Conservation (phyloP, 2,888 invertebrate species). For the Metacarcinus magister region DNA sequence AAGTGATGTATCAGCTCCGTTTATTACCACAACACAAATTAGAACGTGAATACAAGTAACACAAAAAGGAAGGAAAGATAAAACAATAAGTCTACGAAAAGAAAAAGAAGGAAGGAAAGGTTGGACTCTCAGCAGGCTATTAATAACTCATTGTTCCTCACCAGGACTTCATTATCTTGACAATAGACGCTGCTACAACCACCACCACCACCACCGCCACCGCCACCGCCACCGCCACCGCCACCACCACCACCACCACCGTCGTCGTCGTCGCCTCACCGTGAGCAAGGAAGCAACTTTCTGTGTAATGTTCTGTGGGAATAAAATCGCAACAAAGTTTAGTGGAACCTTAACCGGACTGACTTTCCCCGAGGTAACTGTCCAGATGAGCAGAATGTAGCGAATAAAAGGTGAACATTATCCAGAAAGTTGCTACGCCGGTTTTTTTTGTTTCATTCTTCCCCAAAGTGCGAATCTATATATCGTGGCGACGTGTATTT, state of each 20-base stretch:
- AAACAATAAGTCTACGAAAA: no score
- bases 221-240: neutral
- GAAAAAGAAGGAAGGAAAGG: no score
- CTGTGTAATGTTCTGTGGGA: slow-evolving; percentile 18
- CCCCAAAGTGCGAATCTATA: slow-evolving; percentile 28
- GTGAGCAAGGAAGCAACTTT: slow-evolving; percentile 29
- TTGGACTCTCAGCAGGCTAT: no score
- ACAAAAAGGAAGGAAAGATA: no score
- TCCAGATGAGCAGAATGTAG: neutral
- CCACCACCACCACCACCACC: neutral
- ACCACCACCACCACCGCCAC: neutral
- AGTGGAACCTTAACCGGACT: slow-evolving; percentile 1
- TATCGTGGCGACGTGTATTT: neutral
- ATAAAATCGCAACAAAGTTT: slow-evolving; percentile 36
- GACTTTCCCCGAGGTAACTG: slow-evolving; percentile 34
- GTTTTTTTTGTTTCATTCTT: neutral
- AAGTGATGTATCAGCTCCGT: no score
- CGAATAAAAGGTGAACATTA: neutral
- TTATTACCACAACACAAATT: no score
- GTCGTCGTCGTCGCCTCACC: neutral
- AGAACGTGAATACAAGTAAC: no score
- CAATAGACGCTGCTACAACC: neutral
- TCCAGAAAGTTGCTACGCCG: neutral
- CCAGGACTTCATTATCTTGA: no score
- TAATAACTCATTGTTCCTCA: no score